Base-by-base conservation (phyloP, 2,888 invertebrate genomes). In the Monopis laevigella region DNA sequence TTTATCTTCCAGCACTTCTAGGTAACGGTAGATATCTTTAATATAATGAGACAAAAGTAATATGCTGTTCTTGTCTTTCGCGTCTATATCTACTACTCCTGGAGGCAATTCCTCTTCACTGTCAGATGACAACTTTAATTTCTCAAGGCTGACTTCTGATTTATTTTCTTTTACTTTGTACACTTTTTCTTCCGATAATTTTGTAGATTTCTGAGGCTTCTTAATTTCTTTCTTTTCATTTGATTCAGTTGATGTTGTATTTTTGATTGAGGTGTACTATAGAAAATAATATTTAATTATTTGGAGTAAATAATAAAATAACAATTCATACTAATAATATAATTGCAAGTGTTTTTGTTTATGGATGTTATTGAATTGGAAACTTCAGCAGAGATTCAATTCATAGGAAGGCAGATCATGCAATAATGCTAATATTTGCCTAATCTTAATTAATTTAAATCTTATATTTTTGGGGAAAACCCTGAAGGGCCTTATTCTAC, bases 11-110 rank as follows among this genome's bases (percentile, higher is more conserved):
- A 96, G 65, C 38, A 84, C 70, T 48, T 86, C 85, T 58, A 97
- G 82, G 70, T 97, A 94, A 12, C 80, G 74, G 60, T 94, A 96
- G 59, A 98, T 97, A 54, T 97, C 96, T 48, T 91, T 89, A 21
- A 92, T 89, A 64, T 96, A 97, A 51, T 89, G 88, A 11, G 90
- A 86, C 59, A 93, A 89, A 51, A 94, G 82, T 51, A 90, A 82
- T 2, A 92, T 89, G 65, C 92, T 93, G 32, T 85, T 82, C 28
- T 74, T 82, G 57, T 93, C 91, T 36, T 85, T 84, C 11, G 82
- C 83, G 57, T 95, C 95, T 60, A 94, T 91, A 53, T 92, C 87
- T 52, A 87, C 86, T 47, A 88, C 80, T 41, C 75, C 70, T 32
- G 55, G 50, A 1, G 82, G 75, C 24, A 81, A 49, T 52, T 54